Evolutionary conservation across 2,113 vertebrate species (phyloP), one percentile per base, ranked within the genome.

Genomic region (Menidia beryllina): DNA sequence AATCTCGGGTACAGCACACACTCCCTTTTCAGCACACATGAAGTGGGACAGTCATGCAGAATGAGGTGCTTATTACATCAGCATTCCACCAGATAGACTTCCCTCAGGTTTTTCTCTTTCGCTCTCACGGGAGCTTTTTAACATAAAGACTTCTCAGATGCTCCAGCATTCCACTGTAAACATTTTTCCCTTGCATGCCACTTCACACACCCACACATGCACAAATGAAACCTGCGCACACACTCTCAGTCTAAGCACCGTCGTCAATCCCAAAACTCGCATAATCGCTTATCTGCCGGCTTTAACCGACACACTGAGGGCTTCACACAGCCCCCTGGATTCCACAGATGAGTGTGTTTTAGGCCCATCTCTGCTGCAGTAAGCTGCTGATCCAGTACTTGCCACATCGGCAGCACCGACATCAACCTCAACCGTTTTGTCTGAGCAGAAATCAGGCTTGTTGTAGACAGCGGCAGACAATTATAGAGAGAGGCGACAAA

Each of bases 321-420:
- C 45, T 48, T 51, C 52, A 63, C 80, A 75, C 54, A 68, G 63
- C 51, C 43, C 24, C 19, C 23, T 41, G 74, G 69, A 75, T 79
- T 75, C 23, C 55, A 12, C 27, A 75, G 75, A 85, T 80, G 69
- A 59, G 48, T 4, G 39, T 20, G 54, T 75, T 54, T 21, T 34
- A 34, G 81, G 39, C 30, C 14, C 30, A 45, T 48, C 59, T 19
- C 23, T 54, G 52, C 52, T 63, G 43, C 30, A 63, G 70, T 43
- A 30, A 53, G 27, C 69, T 27, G 41, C 23, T 41, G 51, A 39
- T 70, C 34, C 19, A 48, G 51, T 48, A 10, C 73, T 70, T 68
- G 55, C 63, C 57, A 75, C 72, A 47, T 60, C 54, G 72, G 47
- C 57, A 55, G 60, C 61, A 50, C 30, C 45, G 14, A 25, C 14